phyloP scores from a whole-genome alignment of 92 coral and sea anemone species.

The Actinostola sp. region DNA sequence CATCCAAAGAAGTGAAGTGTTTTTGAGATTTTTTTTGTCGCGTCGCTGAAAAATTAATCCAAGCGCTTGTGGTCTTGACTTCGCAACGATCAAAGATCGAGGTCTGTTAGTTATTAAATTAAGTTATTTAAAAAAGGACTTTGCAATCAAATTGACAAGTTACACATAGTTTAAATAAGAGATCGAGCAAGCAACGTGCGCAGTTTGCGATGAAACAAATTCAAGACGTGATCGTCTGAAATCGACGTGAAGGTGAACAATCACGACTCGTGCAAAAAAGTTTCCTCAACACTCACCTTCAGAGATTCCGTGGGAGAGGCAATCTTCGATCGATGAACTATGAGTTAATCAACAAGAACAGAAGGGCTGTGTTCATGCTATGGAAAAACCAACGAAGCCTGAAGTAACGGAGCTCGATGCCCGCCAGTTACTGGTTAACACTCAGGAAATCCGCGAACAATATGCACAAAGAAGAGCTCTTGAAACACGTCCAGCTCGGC shows the following conservation, averaged over 20 bases:
- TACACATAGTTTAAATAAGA: background rate
- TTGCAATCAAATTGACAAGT: background rate
- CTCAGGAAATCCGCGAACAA: conserved; percentile 27
- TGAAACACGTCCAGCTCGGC: conserved; percentile 3
- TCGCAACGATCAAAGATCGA: background rate
- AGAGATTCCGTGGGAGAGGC: background rate
- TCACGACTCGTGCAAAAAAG: background rate
- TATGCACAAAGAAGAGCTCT: conserved; percentile 8
- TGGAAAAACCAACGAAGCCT: conserved; percentile 37
- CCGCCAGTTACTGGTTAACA: background rate
- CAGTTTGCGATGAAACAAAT: conserved; percentile 8
- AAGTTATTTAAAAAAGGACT: background rate
- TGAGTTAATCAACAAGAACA: conserved; percentile 4
- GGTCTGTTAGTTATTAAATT: background rate
- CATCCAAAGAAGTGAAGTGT: too few relatives aligned
- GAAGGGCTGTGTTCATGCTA: conserved; percentile 46
- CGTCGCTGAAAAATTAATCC: background rate
- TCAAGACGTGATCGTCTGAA: background rate
- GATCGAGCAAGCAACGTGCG: conserved; percentile 6
- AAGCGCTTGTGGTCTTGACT: background rate
- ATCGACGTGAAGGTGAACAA: conserved; percentile 8
- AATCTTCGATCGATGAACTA: background rate
- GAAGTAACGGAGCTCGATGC: conserved; percentile 10
- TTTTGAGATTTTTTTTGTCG: background rate
- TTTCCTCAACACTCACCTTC: conserved; percentile 1